Evolutionary conservation across 2,888 invertebrate species (phyloP).

Genomic region (Scotopteryx bipunctaria): DNA sequence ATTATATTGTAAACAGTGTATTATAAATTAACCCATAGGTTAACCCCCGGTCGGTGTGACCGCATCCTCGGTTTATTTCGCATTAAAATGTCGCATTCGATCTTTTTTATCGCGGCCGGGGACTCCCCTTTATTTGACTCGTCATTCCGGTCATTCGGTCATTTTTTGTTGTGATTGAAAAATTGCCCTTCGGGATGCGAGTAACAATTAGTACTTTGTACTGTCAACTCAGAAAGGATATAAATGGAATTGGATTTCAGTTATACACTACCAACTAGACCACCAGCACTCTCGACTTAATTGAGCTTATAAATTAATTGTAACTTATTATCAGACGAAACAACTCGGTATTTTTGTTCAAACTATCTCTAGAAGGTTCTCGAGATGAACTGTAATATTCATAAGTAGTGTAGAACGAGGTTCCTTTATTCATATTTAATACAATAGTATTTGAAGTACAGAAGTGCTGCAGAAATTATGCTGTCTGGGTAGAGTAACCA

Average conservation of each 20-base stretch:
- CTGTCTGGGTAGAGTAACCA: slow-evolving; percentile 10
- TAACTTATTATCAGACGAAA: too few species aligned
- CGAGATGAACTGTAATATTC: slow-evolving; percentile 13
- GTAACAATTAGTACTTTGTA: not conserved
- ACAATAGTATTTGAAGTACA: slow-evolving; percentile 18
- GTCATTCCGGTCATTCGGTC: slow-evolving; percentile 14
- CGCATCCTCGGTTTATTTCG: slow-evolving; percentile 22
- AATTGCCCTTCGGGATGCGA: slow-evolving; percentile 24
- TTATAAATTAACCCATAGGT: too few species aligned
- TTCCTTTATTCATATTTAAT: slow-evolving; percentile 2
- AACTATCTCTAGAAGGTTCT: not conserved
- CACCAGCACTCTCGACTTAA: too few species aligned
- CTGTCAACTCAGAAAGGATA: not conserved
- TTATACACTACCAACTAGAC: too few species aligned
- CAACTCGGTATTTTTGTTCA: too few species aligned
- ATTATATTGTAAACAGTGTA: too few species aligned
- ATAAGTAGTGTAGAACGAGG: slow-evolving; percentile 1
- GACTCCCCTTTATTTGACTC: slow-evolving; percentile 21
- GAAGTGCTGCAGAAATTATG: slow-evolving; percentile 12
- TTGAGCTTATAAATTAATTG: too few species aligned
- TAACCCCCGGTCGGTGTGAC: slow-evolving; percentile 9
- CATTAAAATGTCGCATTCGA: slow-evolving; percentile 28
- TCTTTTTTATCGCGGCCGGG: slow-evolving; percentile 17
- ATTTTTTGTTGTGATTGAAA: slow-evolving; percentile 31
- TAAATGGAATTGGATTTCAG: not conserved